Percentiles rank a stretch among this genome's conserved stretches.
These are phyloP conservation scores for Anomalospiza imberbis DNA, from an alignment of 2,797 vertebrate genomes.

Conservation along the genomic window DNA sequence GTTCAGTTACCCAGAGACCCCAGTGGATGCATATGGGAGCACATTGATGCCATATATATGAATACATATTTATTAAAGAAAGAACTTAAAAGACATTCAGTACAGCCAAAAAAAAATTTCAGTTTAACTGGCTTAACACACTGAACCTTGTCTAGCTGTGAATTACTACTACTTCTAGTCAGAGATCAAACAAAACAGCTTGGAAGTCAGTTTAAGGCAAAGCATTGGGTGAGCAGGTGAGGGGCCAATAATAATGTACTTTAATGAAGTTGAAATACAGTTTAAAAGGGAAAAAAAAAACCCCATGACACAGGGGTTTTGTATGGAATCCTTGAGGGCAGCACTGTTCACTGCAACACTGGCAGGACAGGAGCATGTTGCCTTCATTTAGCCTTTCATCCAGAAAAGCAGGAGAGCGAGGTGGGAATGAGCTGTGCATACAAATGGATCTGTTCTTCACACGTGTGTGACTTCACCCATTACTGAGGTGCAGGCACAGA, in stretches of 20 bases:
- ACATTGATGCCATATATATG: neutral
- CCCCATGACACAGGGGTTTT: neutral
- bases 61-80: slow-evolving; percentile 38
- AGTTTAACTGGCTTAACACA: neutral
- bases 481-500: neutral
- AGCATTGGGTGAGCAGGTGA: neutral
- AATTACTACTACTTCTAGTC: neutral
- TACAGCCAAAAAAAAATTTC: neutral
- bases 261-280: neutral
- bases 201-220: slow-evolving; percentile 14
- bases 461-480: neutral
- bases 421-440: neutral
- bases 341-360: neutral
- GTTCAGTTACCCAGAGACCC: neutral
- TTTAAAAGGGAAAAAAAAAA: neutral
- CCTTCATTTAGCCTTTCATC: neutral
- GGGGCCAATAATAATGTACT: neutral
- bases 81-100: neutral
- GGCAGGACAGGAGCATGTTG: neutral
- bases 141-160: neutral
- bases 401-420: neutral
- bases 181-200: neutral
- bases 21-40: neutral
- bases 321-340: neutral
- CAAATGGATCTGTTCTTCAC: neutral